phyloP scores from a whole-genome alignment of 2,888 invertebrate genomes.

The Agapostemon virescens region DNA sequence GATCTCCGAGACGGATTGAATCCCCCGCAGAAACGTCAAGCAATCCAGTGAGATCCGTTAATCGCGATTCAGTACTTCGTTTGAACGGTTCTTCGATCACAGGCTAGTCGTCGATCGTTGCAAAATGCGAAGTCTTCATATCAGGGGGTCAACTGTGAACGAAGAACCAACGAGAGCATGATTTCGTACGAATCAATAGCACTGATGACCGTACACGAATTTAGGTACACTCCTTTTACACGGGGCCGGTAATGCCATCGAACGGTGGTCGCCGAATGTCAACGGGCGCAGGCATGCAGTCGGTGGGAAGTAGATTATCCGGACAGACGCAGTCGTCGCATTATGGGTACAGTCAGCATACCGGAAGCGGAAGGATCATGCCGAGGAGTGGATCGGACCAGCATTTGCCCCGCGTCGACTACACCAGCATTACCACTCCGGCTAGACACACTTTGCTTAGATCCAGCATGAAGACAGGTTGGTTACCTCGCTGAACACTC shows the following conservation, averaged over 20 bases:
- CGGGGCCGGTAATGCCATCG: constrained; percentile 82
- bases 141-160: constrained; percentile 27
- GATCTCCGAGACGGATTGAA: background rate
- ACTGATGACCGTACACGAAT: constrained; percentile 21
- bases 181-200: background rate
- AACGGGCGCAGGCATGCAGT: constrained; percentile 83
- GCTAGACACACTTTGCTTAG: constrained; percentile 90
- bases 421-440: constrained; percentile 86
- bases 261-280: constrained; percentile 84
- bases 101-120: background rate
- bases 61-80: constrained; percentile 28
- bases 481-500: background rate
- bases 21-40: background rate
- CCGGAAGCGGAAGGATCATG: constrained; percentile 83
- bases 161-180: constrained; percentile 2
- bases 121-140: background rate
- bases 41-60: constrained; percentile 23
- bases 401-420: constrained; percentile 92
- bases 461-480: constrained; percentile 89
- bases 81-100: constrained; percentile 35
- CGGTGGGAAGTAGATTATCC: constrained; percentile 79
- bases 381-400: constrained; percentile 96
- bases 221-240: constrained; percentile 91
- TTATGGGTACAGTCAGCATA: constrained; percentile 81
- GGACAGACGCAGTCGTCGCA: constrained; percentile 81